Evolutionary conservation across 1,140 invertebrate genomes (phyloP).

Genomic region (Nasonia giraulti): DNA sequence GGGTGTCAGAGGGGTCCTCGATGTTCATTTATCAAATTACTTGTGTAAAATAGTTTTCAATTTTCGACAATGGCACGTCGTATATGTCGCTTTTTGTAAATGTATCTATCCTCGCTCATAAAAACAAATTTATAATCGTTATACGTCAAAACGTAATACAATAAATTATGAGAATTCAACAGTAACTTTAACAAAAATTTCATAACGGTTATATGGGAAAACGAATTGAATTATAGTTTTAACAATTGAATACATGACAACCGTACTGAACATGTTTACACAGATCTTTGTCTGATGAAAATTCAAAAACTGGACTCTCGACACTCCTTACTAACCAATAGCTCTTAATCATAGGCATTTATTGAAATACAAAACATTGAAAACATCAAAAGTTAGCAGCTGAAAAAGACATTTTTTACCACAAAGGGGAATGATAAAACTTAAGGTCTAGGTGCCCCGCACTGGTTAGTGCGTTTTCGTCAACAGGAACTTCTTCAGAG

Average conservation of each 20-base stretch:
- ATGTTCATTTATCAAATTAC: not conserved
- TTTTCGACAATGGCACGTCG: not conserved
- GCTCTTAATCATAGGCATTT: not conserved
- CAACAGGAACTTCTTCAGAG: slow-evolving; percentile 34
- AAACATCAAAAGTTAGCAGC: slow-evolving; percentile 1
- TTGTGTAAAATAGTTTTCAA: not conserved
- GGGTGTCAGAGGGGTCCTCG: not conserved
- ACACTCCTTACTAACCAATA: not conserved
- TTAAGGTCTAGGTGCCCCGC: slow-evolving; percentile 69
- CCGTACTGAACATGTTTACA: no score
- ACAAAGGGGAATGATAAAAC: slow-evolving; percentile 72
- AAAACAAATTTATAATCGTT: not conserved
- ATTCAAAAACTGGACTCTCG: not conserved
- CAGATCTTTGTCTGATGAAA: no score
- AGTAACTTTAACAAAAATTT: not conserved
- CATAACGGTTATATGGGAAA: not conserved
- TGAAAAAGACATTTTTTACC: slow-evolving; percentile 58
- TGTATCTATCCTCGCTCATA: not conserved
- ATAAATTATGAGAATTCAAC: not conserved
- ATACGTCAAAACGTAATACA: not conserved
- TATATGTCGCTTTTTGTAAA: not conserved
- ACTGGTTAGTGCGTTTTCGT: slow-evolving; percentile 21
- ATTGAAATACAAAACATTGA: slow-evolving; percentile 9
- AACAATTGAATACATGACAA: not conserved
- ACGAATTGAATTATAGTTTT: not conserved